A percentile compares a stretch with the other conserved stretches of the same genome.
Evolutionary conservation across 2,797 vertebrate species (phyloP).

Genomic region (Sitta carolinensis): DNA sequence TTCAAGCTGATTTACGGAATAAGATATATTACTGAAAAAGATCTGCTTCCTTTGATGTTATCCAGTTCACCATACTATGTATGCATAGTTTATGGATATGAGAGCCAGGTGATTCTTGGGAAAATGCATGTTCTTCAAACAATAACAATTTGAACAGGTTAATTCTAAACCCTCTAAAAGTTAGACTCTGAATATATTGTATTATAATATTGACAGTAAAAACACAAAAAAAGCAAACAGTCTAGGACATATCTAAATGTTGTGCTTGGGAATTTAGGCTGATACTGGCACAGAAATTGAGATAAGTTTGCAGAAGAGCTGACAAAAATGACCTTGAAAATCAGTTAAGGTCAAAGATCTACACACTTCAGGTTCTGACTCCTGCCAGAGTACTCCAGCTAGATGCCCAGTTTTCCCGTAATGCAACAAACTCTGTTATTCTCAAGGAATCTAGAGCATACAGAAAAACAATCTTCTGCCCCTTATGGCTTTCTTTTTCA

Average conservation of each 20-base stretch:
- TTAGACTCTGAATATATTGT: neutral
- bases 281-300: neutral
- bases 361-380: neutral
- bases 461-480: neutral
- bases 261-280: neutral
- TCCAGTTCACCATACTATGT: neutral
- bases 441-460: neutral
- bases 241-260: neutral
- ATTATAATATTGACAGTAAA: neutral
- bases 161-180: neutral
- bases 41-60: slow-evolving; percentile 40
- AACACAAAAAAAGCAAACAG: neutral
- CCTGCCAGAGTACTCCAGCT: neutral
- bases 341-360: neutral
- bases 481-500: neutral
- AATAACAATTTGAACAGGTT: slow-evolving; percentile 35
- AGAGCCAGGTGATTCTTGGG: slow-evolving; percentile 7
- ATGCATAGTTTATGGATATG: neutral
- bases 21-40: slow-evolving; percentile 18
- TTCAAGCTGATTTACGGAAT: slow-evolving; percentile 57
- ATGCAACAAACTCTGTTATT: neutral
- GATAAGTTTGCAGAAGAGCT: neutral
- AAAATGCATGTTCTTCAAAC: slow-evolving; percentile 1
- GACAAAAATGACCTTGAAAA: slow-evolving; percentile 5
- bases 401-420: neutral